These are phyloP conservation scores for Toxotes lorentzi DNA, from an alignment of 2,797 vertebrate species.

Conservation along the genomic window DNA sequence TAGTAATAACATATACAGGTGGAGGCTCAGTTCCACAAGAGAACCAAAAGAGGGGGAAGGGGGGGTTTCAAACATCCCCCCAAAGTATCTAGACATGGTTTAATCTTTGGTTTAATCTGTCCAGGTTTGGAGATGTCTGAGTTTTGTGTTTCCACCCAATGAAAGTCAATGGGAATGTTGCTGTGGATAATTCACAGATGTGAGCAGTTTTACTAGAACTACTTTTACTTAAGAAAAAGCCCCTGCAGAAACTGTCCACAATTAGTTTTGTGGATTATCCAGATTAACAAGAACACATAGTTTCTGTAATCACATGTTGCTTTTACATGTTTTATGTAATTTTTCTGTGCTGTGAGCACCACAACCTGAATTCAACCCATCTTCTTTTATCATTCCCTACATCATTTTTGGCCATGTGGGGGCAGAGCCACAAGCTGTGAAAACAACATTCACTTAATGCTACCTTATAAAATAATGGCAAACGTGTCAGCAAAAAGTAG, in stretches of 20 bases:
- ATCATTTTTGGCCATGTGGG: not conserved
- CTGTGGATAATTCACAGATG: not conserved
- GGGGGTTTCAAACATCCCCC: not conserved
- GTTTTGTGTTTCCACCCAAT: not conserved
- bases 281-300: not conserved
- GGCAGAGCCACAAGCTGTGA: not conserved
- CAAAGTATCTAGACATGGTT: not conserved
- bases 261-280: not conserved
- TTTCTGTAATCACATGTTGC: not conserved
- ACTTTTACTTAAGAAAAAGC: not conserved
- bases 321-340: not conserved
- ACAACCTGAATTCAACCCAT: too few relatives aligned
- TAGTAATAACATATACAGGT: conserved; percentile 1
- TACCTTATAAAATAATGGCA: not conserved
- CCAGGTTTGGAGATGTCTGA: not conserved
- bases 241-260: not conserved
- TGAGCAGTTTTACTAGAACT: not conserved
- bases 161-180: not conserved
- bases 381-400: too few relatives aligned
- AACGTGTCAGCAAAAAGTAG: too few relatives aligned
- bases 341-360: not conserved
- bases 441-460: not conserved
- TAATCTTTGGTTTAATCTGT: conserved; percentile 2
- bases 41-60: not conserved
- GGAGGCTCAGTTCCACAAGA: not conserved